A percentile compares a stretch with the other conserved stretches of the same genome.
phyloP scores from a whole-genome alignment of 2,888 invertebrate species.

The Apoda limacodes region DNA sequence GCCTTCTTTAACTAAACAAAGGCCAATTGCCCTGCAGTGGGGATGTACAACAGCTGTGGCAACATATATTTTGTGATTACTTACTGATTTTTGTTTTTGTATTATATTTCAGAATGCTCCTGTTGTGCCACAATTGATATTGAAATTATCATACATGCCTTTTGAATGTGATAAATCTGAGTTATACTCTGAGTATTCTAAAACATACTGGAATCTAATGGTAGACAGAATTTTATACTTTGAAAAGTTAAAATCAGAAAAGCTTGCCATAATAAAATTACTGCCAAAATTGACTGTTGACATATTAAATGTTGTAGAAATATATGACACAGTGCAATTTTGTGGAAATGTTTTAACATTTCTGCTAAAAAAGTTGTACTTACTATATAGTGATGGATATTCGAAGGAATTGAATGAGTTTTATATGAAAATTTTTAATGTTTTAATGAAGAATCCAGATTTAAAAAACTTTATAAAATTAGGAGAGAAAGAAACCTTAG shows the following conservation, averaged over 20 bases:
- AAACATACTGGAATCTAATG: slow-evolving; percentile 52
- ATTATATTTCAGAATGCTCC: slow-evolving; percentile 33
- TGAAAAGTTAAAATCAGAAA: slow-evolving; percentile 35
- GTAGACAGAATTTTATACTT: slow-evolving; percentile 42
- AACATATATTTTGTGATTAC: no score
- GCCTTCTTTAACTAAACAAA: no score
- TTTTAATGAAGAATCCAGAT: slow-evolving; percentile 29
- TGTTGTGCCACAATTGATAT: slow-evolving; percentile 38
- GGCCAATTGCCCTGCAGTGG: no score
- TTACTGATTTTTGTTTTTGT: slow-evolving; percentile 3
- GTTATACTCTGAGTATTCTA: slow-evolving; percentile 37
- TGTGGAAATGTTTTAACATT: slow-evolving; percentile 33
- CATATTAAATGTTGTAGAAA: slow-evolving; percentile 31
- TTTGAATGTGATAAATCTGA: slow-evolving; percentile 36
- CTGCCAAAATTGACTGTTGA: slow-evolving; percentile 42
- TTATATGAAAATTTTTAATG: slow-evolving; percentile 34
- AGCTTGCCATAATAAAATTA: slow-evolving; percentile 32
- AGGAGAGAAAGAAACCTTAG: slow-evolving; percentile 26
- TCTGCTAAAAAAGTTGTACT: slow-evolving; percentile 41
- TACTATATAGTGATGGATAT: slow-evolving; percentile 30
- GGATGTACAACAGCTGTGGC: no score
- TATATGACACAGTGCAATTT: slow-evolving; percentile 41
- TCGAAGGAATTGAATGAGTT: slow-evolving; percentile 28
- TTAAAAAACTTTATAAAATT: slow-evolving; percentile 30
- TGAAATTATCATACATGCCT: slow-evolving; percentile 50